phyloP scores from a whole-genome alignment of 2,888 invertebrate species.

The Lasioglossum lativentre region DNA sequence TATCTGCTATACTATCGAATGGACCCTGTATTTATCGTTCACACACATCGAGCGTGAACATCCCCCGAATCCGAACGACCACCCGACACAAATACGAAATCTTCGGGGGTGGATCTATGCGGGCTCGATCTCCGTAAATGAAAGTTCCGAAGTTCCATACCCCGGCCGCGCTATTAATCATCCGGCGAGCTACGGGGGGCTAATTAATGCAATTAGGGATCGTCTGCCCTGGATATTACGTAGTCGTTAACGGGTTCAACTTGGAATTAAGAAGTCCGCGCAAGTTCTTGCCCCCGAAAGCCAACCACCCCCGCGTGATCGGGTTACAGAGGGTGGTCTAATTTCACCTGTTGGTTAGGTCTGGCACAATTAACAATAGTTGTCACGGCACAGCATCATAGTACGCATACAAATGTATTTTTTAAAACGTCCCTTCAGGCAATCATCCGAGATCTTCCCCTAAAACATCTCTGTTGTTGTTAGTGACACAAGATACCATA shows the following conservation, averaged over 20 bases:
- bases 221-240: slow-evolving; percentile 35
- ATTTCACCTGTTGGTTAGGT: neutral
- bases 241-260: slow-evolving; percentile 18
- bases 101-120: neutral
- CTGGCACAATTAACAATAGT: neutral
- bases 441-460: too few species aligned
- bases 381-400: neutral
- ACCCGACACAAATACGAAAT: slow-evolving; percentile 14
- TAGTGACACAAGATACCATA: too few species aligned
- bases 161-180: slow-evolving; percentile 58
- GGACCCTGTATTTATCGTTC: neutral
- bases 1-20: neutral
- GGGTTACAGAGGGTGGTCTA: slow-evolving; percentile 5
- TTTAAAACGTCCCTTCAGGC: neutral
- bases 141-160: slow-evolving; percentile 51
- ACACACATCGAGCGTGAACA: neutral
- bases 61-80: neutral
- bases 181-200: slow-evolving; percentile 27
- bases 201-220: slow-evolving; percentile 63
- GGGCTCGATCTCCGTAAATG: slow-evolving; percentile 25
- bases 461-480: too few species aligned
- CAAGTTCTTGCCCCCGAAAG: neutral
- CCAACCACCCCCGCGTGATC: neutral
- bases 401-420: neutral
- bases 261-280: neutral